Evolutionary conservation across 2,113 vertebrate species (phyloP).

Genomic region (Hemibates koningsi): DNA sequence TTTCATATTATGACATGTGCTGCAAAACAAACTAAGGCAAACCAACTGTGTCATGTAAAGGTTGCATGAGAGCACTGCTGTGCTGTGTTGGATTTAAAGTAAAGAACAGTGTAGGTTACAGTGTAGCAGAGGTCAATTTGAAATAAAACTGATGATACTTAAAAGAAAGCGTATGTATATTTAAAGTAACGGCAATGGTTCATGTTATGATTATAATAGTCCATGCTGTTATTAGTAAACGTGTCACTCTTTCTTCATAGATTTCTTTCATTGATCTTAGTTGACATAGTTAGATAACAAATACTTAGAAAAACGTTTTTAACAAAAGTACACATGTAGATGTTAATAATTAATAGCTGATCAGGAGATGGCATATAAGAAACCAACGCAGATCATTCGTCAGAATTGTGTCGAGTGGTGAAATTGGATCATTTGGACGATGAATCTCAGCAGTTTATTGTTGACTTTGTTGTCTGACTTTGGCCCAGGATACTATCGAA

Average conservation of each 20-base stretch:
- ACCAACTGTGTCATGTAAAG: not conserved
- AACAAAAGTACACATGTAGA: accelerated
- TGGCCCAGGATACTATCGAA: not conserved
- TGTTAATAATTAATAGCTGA: not conserved
- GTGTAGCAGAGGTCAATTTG: not conserved
- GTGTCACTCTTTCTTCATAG: not conserved
- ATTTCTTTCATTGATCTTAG: not conserved
- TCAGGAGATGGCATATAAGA: not conserved
- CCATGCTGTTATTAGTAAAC: not conserved
- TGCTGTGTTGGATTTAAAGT: not conserved
- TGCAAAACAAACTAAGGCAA: not conserved
- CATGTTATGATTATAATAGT: not conserved
- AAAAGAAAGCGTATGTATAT: accelerated
- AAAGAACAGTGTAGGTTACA: not conserved
- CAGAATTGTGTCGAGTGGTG: not conserved
- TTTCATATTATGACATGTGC: not conserved
- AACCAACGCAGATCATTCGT: accelerated
- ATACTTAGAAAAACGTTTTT: not conserved
- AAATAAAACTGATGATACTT: not conserved
- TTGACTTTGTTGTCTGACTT: not conserved
- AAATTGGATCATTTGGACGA: not conserved
- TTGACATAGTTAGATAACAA: not conserved
- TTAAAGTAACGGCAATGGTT: not conserved
- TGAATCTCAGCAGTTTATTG: not conserved
- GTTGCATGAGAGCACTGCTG: not conserved